A percentile compares a stretch with the other conserved stretches of the same genome.
phyloP scores from a whole-genome alignment of 2,113 vertebrate genomes.

The Indicator indicator region DNA sequence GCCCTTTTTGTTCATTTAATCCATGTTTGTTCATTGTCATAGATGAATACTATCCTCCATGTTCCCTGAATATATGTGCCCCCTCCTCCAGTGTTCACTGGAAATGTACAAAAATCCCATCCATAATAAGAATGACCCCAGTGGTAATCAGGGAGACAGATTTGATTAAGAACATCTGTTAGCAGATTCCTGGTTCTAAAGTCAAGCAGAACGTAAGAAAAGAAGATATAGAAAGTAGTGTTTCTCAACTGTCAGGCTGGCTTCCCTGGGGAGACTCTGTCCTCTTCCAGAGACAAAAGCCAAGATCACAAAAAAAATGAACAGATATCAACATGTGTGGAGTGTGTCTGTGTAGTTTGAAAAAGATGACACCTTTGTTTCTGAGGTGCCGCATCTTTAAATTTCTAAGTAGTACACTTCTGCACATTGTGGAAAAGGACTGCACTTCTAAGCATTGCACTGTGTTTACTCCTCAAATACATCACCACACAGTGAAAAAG shows the following conservation, averaged over 20 bases:
- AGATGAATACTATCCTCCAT: neutral
- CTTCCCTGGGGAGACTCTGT: conserved; percentile 28
- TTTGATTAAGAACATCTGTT: conserved; percentile 69
- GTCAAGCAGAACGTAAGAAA: conserved; percentile 25
- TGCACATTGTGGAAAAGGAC: neutral
- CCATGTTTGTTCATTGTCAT: neutral
- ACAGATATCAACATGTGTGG: neutral
- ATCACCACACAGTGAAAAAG: neutral
- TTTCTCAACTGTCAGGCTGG: conserved; percentile 40
- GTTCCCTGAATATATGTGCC: neutral
- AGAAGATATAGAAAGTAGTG: conserved; percentile 19
- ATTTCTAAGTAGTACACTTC: neutral
- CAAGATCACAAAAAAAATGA: conserved; percentile 20
- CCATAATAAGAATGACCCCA: conserved; percentile 35
- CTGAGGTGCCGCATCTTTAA: neutral
- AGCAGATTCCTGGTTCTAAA: conserved; percentile 47
- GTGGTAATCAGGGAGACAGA: conserved; percentile 56
- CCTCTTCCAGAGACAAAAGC: conserved; percentile 12
- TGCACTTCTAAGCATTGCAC: neutral
- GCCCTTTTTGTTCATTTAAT: neutral
- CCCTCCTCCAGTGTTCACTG: neutral
- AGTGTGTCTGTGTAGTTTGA: neutral
- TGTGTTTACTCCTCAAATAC: neutral
- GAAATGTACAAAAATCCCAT: neutral
- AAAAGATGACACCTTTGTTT: conserved; percentile 31